These are phyloP conservation scores for Drosophila cognata DNA, from an alignment of 2,888 invertebrate genomes.

Conservation along the genomic window DNA sequence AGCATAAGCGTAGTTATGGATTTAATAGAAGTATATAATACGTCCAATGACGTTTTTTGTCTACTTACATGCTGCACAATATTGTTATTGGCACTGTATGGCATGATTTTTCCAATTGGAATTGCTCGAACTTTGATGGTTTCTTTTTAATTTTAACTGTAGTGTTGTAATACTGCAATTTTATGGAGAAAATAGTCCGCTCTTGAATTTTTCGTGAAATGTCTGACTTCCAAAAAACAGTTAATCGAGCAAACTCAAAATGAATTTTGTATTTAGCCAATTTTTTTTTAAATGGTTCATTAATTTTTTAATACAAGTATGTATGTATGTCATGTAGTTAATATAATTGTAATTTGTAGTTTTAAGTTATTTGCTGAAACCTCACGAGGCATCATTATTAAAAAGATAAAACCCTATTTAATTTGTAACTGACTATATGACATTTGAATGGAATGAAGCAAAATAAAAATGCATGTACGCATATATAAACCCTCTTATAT, in stretches of 20 bases:
- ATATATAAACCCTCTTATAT: constrained; percentile 1
- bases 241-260: constrained; percentile 20
- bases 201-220: constrained; percentile 16
- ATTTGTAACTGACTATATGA: background rate
- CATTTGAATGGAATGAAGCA: background rate
- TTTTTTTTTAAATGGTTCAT: constrained; percentile 24
- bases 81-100: constrained; percentile 76
- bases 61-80: constrained; percentile 79
- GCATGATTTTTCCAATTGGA: constrained; percentile 73
- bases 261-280: constrained; percentile 18
- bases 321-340: background rate
- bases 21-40: constrained; percentile 31
- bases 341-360: background rate
- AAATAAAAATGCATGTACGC: background rate
- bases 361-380: background rate
- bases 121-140: constrained; percentile 47
- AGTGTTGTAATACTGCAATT: constrained; percentile 22
- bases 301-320: constrained; percentile 1
- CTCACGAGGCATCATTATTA: background rate
- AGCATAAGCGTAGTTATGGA: constrained; percentile 24
- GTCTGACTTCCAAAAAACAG: constrained; percentile 19
- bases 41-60: constrained; percentile 48
- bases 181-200: constrained; percentile 16
- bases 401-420: background rate
- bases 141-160: constrained; percentile 22